Percentiles rank a stretch among this genome's conserved stretches.
Evolutionary conservation across 2,888 invertebrate genomes (phyloP).

Genomic region (Polietes domitor): DNA sequence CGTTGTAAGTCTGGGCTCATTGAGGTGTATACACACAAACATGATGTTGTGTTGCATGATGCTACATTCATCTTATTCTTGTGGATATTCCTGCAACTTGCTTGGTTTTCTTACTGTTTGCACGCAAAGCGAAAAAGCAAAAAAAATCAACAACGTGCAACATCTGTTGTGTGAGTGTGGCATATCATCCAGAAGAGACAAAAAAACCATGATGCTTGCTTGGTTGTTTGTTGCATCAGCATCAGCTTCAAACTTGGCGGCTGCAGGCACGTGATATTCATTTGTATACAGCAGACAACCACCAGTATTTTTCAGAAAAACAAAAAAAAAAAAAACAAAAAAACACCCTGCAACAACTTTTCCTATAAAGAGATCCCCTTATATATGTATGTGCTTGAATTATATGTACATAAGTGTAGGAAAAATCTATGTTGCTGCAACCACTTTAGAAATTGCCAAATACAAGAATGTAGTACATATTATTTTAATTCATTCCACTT

Average conservation of each 20-base stretch:
- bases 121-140: not conserved
- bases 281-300: constrained; percentile 60
- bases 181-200: not conserved
- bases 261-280: constrained; percentile 64
- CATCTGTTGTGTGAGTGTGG: constrained; percentile 58
- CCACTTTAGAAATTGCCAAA: constrained; percentile 62
- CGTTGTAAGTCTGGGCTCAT: not conserved
- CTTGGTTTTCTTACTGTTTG: constrained; percentile 12
- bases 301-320: constrained; percentile 9
- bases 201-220: constrained; percentile 15
- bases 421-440: constrained; percentile 2
- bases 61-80: constrained; percentile 28
- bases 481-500: constrained; percentile 15
- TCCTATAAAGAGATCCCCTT: not conserved
- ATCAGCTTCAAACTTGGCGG: constrained; percentile 46
- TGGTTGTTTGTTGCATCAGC: constrained; percentile 15
- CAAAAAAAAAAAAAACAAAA: not conserved
- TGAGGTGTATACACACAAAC: constrained; percentile 4
- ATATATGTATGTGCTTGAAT: not conserved
- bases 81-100: not conserved
- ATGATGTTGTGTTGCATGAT: not conserved
- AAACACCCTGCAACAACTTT: not conserved
- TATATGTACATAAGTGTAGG: no score
- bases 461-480: constrained; percentile 25
- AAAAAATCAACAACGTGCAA: constrained; percentile 55